Evolutionary conservation across 2,888 invertebrate genomes (phyloP).

Genomic region (Zootermopsis nevadensis): DNA sequence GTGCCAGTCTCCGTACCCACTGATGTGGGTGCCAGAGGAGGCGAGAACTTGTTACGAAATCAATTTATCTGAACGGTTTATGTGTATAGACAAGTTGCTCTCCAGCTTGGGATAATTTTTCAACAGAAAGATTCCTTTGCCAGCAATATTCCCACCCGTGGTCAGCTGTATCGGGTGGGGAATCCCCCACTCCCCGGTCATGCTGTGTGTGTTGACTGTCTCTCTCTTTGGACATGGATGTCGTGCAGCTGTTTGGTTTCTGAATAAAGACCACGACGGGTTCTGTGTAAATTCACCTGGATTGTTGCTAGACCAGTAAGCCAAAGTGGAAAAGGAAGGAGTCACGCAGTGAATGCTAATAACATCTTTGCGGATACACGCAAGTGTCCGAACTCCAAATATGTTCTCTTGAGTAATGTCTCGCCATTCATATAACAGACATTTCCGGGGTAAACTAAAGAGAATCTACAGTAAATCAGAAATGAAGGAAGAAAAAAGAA

Average conservation of each 20-base stretch:
- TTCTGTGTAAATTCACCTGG: slow-evolving; percentile 1
- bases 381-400: not conserved
- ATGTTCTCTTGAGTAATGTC: not conserved
- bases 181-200: not conserved
- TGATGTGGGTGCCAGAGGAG: no score
- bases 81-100: no score
- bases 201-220: not conserved
- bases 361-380: not conserved
- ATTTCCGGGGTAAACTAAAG: not conserved
- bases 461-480: no score
- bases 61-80: no score
- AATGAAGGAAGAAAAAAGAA: no score
- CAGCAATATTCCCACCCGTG: slow-evolving; percentile 4
- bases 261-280: no score
- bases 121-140: not conserved
- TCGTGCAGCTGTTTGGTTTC: not conserved
- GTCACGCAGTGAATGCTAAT: not conserved
- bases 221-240: not conserved
- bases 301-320: not conserved
- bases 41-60: no score
- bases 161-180: not conserved
- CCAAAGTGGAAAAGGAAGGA: not conserved
- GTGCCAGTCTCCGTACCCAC: no score
- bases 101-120: not conserved
- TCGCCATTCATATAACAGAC: not conserved